phyloP scores from a whole-genome alignment of 2,797 vertebrate genomes.

The Lepus townsendii region DNA sequence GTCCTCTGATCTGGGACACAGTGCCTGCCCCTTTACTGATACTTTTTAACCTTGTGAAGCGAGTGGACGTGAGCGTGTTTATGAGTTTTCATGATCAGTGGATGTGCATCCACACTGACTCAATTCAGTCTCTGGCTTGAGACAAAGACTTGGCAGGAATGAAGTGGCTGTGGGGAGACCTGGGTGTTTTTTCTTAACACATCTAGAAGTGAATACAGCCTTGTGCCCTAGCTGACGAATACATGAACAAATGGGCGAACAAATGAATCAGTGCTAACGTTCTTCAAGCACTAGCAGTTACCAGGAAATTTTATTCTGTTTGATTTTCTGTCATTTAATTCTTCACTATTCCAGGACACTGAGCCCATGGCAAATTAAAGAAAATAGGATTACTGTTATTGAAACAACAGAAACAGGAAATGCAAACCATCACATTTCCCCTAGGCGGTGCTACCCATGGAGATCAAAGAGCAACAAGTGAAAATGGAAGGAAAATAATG shows the following conservation, averaged over 20 bases:
- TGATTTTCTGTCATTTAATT: constrained; percentile 61
- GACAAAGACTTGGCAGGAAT: background rate
- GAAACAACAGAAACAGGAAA: background rate
- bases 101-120: background rate
- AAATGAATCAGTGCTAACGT: background rate
- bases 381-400: background rate
- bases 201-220: background rate
- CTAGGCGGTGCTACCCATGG: background rate
- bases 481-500: constrained; percentile 16
- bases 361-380: constrained; percentile 53
- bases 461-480: background rate
- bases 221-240: background rate
- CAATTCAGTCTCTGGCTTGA: background rate
- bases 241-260: background rate
- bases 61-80: background rate
- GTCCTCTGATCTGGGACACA: too few species aligned
- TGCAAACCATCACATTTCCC: constrained; percentile 1
- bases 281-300: background rate
- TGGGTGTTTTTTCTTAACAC: background rate
- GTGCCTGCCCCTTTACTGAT: background rate
- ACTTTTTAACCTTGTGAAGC: background rate
- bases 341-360: constrained; percentile 2
- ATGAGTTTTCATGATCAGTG: background rate
- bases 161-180: background rate
- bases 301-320: background rate